phyloP scores from a whole-genome alignment of 2,888 invertebrate species.

The Urechis unicinctus region DNA sequence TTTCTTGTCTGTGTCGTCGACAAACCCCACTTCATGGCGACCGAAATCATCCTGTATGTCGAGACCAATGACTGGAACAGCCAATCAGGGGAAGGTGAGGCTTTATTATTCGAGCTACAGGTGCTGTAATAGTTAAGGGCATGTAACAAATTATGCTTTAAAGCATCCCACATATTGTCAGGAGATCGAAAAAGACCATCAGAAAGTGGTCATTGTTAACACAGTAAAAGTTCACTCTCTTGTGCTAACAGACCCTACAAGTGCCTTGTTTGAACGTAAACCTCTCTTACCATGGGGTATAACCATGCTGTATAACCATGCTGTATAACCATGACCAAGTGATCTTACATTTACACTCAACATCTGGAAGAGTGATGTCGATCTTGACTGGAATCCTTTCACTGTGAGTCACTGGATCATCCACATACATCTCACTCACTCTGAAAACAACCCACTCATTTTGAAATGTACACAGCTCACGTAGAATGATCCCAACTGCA shows the following conservation, averaged over 20 bases:
- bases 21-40: conserved; percentile 58
- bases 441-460: no score
- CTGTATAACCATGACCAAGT: background rate
- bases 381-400: conserved; percentile 55
- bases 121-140: no score
- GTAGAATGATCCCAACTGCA: no score
- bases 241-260: background rate
- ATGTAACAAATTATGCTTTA: no score
- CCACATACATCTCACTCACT: conserved; percentile 56
- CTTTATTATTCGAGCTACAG: no score
- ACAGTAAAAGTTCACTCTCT: no score
- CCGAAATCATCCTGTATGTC: conserved; percentile 60
- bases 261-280: background rate
- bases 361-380: conserved; percentile 54
- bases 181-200: no score
- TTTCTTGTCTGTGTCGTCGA: conserved; percentile 55
- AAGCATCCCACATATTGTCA: no score
- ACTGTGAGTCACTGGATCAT: conserved; percentile 52
- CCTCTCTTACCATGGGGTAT: background rate
- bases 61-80: conserved; percentile 52
- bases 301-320: background rate
- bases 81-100: no score
- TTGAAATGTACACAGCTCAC: no score
- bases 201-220: no score
- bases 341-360: conserved; percentile 55